A percentile compares a stretch with the other conserved stretches of the same genome.
phyloP scores from a whole-genome alignment of 1,140 invertebrate genomes.

The Drosophila melanica region DNA sequence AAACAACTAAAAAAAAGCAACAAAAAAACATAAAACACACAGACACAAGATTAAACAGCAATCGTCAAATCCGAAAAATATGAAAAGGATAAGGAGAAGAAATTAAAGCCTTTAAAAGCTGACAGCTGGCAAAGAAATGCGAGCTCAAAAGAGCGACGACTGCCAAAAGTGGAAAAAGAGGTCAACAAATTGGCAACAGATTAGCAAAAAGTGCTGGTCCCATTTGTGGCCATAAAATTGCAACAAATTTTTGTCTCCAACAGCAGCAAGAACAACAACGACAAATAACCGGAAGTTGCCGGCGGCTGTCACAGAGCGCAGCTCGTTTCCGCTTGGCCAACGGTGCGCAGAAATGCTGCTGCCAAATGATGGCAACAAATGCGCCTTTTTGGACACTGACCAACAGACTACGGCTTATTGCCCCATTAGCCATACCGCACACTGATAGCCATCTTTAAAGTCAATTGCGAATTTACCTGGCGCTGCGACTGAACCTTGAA shows the following conservation, averaged over 20 bases:
- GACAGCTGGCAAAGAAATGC: background rate
- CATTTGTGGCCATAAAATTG: conserved; percentile 76
- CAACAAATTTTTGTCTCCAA: conserved; percentile 37
- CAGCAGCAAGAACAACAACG: conserved; percentile 13
- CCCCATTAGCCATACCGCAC: conserved; percentile 10
- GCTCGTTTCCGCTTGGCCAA: conserved; percentile 66
- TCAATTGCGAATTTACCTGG: conserved; percentile 37
- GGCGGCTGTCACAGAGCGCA: conserved; percentile 55
- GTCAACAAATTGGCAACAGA: conserved; percentile 71
- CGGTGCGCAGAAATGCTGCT: conserved; percentile 40
- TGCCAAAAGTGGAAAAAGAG: conserved; percentile 29
- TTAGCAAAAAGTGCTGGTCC: conserved; percentile 70
- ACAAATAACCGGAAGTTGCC: conserved; percentile 57
- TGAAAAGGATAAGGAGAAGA: background rate
- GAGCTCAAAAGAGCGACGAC: background rate
- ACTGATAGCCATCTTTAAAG: conserved; percentile 60
- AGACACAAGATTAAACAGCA: conserved; percentile 7
- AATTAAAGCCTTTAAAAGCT: conserved; percentile 23
- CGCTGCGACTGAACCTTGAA: conserved; percentile 7
- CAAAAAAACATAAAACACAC: background rate
- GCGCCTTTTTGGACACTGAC: conserved; percentile 13
- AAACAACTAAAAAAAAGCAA: conserved; percentile 10
- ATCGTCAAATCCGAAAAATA: conserved; percentile 26
- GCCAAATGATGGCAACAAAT: conserved; percentile 54
- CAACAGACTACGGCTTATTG: conserved; percentile 16